These are phyloP conservation scores for Aulostomus chinensis DNA, from an alignment of 2,797 vertebrate species.

Conservation along the genomic window DNA sequence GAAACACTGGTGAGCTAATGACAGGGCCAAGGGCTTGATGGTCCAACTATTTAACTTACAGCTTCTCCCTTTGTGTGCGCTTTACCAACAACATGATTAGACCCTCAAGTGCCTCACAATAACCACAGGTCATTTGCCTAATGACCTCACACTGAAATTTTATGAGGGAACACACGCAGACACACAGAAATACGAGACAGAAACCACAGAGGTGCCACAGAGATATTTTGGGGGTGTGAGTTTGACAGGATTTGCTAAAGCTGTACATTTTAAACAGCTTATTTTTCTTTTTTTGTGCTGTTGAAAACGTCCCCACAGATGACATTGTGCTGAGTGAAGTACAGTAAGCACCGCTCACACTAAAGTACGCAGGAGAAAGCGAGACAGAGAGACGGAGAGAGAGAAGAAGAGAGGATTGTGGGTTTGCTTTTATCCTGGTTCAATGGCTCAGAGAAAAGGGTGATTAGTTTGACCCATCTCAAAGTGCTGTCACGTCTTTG, in stretches of 20 bases:
- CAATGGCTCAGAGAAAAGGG: slow-evolving; percentile 76
- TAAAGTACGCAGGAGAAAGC: slow-evolving; percentile 61
- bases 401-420: slow-evolving; percentile 58
- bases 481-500: slow-evolving; percentile 71
- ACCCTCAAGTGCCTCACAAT: slow-evolving; percentile 44
- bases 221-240: slow-evolving; percentile 28
- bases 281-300: slow-evolving; percentile 47
- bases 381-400: slow-evolving; percentile 47
- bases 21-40: background rate
- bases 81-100: slow-evolving; percentile 27
- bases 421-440: slow-evolving; percentile 77
- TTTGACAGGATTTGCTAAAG: slow-evolving; percentile 55
- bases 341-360: slow-evolving; percentile 58
- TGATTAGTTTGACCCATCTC: slow-evolving; percentile 75
- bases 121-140: slow-evolving; percentile 53
- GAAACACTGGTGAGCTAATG: slow-evolving; percentile 8
- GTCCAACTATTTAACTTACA: no score
- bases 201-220: no score
- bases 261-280: slow-evolving; percentile 52
- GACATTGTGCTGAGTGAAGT: slow-evolving; percentile 66
- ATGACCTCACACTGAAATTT: slow-evolving; percentile 55
- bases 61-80: slow-evolving; percentile 7
- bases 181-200: slow-evolving; percentile 22
- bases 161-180: slow-evolving; percentile 30
- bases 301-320: slow-evolving; percentile 57